These are phyloP conservation scores for Equus przewalskii DNA, from an alignment of 2,113 vertebrate genomes.

Conservation along the genomic window DNA sequence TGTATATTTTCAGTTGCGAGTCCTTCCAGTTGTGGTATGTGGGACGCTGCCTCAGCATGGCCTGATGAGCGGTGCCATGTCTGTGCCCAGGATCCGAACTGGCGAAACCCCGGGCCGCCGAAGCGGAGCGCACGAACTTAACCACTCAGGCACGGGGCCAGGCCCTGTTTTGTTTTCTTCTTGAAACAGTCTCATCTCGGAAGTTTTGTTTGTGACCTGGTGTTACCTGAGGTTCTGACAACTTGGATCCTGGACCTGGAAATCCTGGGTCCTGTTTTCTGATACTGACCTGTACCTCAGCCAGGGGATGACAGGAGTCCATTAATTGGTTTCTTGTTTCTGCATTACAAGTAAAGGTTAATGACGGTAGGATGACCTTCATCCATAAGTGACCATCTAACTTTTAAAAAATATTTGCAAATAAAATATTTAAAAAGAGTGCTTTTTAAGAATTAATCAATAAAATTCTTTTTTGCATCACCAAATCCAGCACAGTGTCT, in stretches of 20 bases:
- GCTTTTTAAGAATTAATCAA: not conserved
- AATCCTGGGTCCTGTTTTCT: not conserved
- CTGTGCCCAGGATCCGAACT: too few species aligned
- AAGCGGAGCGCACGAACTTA: too few species aligned
- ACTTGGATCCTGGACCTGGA: not conserved
- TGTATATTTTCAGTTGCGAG: too few species aligned
- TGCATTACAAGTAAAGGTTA: slow-evolving; percentile 8
- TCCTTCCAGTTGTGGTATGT: too few species aligned
- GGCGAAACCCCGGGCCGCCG: too few species aligned
- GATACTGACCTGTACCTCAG: not conserved
- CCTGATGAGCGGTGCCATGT: too few species aligned
- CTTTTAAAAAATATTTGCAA: not conserved
- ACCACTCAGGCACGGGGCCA: too few species aligned
- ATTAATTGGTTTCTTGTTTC: not conserved
- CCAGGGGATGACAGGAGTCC: not conserved
- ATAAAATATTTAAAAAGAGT: not conserved
- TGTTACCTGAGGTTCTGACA: not conserved
- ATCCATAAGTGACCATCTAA: not conserved
- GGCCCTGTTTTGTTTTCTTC: not conserved
- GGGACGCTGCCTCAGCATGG: too few species aligned
- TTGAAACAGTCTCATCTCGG: not conserved
- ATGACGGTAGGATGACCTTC: not conserved
- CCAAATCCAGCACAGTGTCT: not conserved
- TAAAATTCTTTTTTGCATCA: not conserved
- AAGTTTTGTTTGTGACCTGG: not conserved